Conservation (phyloP, 2,797 vertebrate genomes). For the Malacoraja senta region DNA sequence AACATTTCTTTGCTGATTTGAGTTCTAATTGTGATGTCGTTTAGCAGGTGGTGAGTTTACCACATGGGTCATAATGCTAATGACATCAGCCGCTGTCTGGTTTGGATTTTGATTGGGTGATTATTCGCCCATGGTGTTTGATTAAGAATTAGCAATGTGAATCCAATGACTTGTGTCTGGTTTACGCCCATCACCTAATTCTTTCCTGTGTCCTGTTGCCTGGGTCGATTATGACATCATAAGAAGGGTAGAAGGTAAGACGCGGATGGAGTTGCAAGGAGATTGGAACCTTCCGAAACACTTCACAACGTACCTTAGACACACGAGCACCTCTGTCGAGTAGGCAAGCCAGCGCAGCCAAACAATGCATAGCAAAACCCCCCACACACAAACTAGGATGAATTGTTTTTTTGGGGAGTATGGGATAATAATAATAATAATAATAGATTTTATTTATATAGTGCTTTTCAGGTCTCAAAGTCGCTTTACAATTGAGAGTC, state of each 20-base stretch:
- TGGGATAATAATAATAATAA: too few species aligned
- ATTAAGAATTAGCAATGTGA: conserved; percentile 18
- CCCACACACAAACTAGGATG: background rate
- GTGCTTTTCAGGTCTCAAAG: too few species aligned
- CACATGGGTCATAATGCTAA: background rate
- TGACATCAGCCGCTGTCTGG: background rate
- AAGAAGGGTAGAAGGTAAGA: conserved; percentile 19
- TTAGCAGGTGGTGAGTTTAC: background rate
- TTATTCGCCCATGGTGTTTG: background rate
- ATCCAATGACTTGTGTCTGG: conserved; percentile 10
- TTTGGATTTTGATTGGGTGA: conserved; percentile 28
- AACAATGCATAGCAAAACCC: background rate
- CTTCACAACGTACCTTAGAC: background rate
- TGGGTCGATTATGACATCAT: conserved; percentile 26
- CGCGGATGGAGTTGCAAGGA: background rate
- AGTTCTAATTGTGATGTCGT: conserved; percentile 27
- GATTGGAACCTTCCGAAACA: background rate
- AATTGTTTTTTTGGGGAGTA: background rate
- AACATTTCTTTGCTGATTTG: conserved; percentile 15
- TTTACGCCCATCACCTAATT: conserved; percentile 28
- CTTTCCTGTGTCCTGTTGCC: background rate
- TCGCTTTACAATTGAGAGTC: too few species aligned
- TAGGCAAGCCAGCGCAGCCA: background rate
- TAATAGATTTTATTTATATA: too few species aligned
- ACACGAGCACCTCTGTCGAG: background rate